Base-by-base conservation (phyloP, 2,113 vertebrate genomes). In the Pelobates fuscus region DNA sequence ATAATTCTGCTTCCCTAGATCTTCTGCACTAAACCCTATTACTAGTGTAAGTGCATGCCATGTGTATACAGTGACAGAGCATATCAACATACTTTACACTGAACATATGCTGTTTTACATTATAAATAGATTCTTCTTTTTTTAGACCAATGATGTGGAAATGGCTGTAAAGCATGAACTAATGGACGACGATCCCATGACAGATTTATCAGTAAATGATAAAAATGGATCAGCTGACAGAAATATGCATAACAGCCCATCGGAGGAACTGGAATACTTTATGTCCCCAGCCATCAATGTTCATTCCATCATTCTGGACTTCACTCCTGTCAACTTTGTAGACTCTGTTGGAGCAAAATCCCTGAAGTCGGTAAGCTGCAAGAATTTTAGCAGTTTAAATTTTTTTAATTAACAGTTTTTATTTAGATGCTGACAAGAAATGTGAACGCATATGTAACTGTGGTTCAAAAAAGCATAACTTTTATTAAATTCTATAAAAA, bases 301-400 rank as follows among this genome's bases (percentile, higher is more conserved):
- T 70, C 94, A 94, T 80, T 89, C 91, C 57, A 69, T 99, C 81
- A 86, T 99, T 82, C 86, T 99, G 83, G 97, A 99, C 87, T 96
- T 98, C 71, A 90, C 92, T 0, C 84, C 93, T 0, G 94, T 92
- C 80, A 94, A 91, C 87, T 98, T 98, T 77, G 88, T 98, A 5
- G 97, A 99, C 84, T 96, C 96, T 0, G 97, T 98, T 60, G 97
- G 94, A 81, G 94, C 91, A 7, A 98, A 99, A 89, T 89, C 92
- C 74, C 74, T 99, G 71, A 94, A 95, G 82, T 90, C 93, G 46
- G 97, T 96, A 86, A 90, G 94, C n/a, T n/a, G n/a, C n/a, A n/a
- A n/a, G n/a, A n/a, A n/a, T n/a, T n/a, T n/a, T n/a, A 18, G 54
- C 37, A 25, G 21, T 8, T 23, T 30, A 8, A 54, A 5, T 66